phyloP scores from a whole-genome alignment of 2,113 vertebrate genomes.

The Podarcis raffonei region DNA sequence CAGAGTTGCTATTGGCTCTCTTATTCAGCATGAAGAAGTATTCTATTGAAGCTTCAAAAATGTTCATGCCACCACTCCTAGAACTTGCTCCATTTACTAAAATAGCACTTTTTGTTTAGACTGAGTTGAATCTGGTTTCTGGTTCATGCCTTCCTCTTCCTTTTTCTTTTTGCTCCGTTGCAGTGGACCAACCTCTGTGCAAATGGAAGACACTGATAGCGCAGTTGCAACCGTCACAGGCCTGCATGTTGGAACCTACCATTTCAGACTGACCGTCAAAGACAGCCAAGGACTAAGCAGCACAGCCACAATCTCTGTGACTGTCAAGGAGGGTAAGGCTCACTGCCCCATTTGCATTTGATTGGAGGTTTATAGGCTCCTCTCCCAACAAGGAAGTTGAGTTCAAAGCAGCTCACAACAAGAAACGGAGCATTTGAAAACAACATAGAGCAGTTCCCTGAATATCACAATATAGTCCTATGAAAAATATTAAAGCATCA shows the following conservation, averaged over 20 bases:
- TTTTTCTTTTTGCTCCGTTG: constrained; percentile 30
- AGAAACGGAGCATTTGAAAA: background rate
- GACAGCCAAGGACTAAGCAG: constrained; percentile 85
- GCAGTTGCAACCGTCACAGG: constrained; percentile 80
- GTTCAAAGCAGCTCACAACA: background rate
- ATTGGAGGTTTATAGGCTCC: background rate
- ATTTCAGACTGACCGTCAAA: constrained; percentile 82
- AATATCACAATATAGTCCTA: background rate
- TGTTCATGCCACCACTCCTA: too few relatives aligned
- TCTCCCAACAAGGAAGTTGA: background rate
- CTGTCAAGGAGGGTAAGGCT: constrained; percentile 83
- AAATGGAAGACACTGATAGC: constrained; percentile 76
- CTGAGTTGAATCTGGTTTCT: background rate
- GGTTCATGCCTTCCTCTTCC: background rate
- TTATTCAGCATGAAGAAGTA: background rate
- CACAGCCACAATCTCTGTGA: constrained; percentile 74
- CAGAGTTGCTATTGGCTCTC: background rate
- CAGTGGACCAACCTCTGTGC: constrained; percentile 82
- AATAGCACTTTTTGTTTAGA: background rate
- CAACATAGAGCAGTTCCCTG: background rate
- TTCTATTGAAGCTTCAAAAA: background rate
- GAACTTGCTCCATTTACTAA: background rate
- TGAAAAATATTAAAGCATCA: too few relatives aligned
- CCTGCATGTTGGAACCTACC: constrained; percentile 81
- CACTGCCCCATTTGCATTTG: background rate